Conservation (phyloP, 2,888 invertebrate genomes). For the Drepana falcataria region DNA sequence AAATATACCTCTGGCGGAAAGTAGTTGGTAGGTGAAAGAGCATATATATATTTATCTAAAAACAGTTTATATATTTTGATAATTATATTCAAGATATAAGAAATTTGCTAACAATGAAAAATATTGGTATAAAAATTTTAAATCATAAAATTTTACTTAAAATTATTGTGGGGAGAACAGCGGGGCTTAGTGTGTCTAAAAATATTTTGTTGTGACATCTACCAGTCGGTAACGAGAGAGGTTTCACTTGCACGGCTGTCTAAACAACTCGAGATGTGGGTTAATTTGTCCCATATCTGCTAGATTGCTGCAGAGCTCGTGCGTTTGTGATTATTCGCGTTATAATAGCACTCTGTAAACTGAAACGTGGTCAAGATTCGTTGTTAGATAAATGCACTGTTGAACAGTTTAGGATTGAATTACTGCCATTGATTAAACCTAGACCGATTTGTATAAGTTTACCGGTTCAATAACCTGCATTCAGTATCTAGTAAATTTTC, state of each 20-base stretch:
- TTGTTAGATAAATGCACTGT: constrained; percentile 18
- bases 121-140: too few relatives aligned
- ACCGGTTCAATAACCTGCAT: constrained; percentile 32
- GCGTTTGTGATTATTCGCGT: constrained; percentile 28
- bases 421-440: constrained; percentile 33
- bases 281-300: constrained; percentile 28
- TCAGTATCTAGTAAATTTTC: constrained; percentile 30
- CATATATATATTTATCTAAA: too few relatives aligned
- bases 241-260: neutral
- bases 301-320: constrained; percentile 26
- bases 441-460: constrained; percentile 29
- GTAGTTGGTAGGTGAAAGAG: too few relatives aligned
- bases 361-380: constrained; percentile 6
- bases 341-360: constrained; percentile 20
- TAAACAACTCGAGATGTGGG: constrained; percentile 28
- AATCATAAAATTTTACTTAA: too few relatives aligned
- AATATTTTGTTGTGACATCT: neutral
- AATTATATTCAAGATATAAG: too few relatives aligned
- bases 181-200: neutral
- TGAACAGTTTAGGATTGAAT: constrained; percentile 22
- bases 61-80: too few relatives aligned
- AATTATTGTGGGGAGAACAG: neutral
- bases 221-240: neutral
- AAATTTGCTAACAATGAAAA: too few relatives aligned
- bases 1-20: too few relatives aligned